phyloP scores from a whole-genome alignment of 2,113 vertebrate genomes.

The Pelecanoides urinatrix region DNA sequence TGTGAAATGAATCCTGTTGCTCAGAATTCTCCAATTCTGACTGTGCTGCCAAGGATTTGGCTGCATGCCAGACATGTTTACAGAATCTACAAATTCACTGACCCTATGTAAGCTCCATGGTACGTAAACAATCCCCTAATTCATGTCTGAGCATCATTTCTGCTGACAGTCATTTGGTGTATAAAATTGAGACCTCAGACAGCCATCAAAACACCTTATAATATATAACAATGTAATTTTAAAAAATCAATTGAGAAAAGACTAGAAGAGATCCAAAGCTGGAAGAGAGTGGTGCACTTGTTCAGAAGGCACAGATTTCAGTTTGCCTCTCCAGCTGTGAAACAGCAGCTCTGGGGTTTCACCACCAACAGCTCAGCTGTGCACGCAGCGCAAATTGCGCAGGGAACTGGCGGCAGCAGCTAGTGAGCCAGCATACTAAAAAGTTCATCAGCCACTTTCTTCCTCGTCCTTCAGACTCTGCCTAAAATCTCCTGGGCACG shows the following conservation, averaged over 20 bases:
- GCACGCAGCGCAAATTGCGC: accelerated
- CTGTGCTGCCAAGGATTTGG: neutral
- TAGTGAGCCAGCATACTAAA: neutral
- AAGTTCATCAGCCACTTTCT: neutral
- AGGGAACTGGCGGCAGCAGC: neutral
- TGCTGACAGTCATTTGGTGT: neutral
- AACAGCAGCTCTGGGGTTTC: neutral
- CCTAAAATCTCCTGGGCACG: neutral
- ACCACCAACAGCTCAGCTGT: neutral
- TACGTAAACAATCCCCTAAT: neutral
- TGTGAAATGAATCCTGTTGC: neutral
- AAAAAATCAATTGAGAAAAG: neutral
- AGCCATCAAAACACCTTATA: neutral
- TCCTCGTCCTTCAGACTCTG: neutral
- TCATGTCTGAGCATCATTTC: neutral
- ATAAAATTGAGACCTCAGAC: neutral
- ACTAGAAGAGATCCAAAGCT: neutral
- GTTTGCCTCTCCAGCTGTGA: neutral
- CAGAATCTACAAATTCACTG: neutral
- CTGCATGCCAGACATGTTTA: neutral
- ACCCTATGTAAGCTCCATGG: neutral
- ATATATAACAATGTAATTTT: neutral
- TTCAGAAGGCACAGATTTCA: neutral
- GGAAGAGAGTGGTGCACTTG: accelerated
- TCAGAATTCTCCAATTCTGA: neutral